These are phyloP conservation scores for Hypsopygia costalis DNA, from an alignment of 2,888 invertebrate species.

Conservation along the genomic window DNA sequence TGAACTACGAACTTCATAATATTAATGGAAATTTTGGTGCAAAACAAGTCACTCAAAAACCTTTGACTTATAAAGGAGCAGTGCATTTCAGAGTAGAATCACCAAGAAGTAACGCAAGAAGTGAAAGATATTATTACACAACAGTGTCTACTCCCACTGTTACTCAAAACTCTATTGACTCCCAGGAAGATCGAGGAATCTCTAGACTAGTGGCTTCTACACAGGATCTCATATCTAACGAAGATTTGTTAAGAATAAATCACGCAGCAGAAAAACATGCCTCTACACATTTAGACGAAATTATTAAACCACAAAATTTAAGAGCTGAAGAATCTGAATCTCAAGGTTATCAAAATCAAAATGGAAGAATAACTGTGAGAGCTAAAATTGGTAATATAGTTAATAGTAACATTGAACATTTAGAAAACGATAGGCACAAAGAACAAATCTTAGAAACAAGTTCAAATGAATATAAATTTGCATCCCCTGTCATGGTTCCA, in stretches of 20 bases:
- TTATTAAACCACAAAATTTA: conserved; percentile 48
- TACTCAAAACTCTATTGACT: conserved; percentile 25
- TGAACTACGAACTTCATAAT: conserved; percentile 37
- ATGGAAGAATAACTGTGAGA: conserved; percentile 51
- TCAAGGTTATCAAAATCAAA: conserved; percentile 28
- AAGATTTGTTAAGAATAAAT: conserved; percentile 84
- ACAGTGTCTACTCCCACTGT: conserved; percentile 33
- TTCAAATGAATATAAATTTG: conserved; percentile 52
- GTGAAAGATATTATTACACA: conserved; percentile 53
- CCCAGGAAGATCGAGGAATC: conserved; percentile 44
- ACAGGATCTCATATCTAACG: conserved; percentile 81
- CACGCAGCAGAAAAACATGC: conserved; percentile 59
- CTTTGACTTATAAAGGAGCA: conserved; percentile 42
- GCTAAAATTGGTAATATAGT: conserved; percentile 58
- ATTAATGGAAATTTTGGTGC: conserved; percentile 54
- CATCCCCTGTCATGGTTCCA: conserved; percentile 72
- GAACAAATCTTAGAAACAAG: conserved; percentile 34
- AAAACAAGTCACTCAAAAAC: conserved; percentile 35
- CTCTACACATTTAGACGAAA: conserved; percentile 47
- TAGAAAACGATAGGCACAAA: conserved; percentile 29
- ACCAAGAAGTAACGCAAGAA: conserved; percentile 45
- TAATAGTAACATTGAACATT: conserved; percentile 38
- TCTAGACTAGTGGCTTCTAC: conserved; percentile 79
- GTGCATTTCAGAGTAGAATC: conserved; percentile 50
- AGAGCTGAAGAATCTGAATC: conserved; percentile 32